phyloP scores from a whole-genome alignment of 2,888 invertebrate genomes.

The Morpho achilles region DNA sequence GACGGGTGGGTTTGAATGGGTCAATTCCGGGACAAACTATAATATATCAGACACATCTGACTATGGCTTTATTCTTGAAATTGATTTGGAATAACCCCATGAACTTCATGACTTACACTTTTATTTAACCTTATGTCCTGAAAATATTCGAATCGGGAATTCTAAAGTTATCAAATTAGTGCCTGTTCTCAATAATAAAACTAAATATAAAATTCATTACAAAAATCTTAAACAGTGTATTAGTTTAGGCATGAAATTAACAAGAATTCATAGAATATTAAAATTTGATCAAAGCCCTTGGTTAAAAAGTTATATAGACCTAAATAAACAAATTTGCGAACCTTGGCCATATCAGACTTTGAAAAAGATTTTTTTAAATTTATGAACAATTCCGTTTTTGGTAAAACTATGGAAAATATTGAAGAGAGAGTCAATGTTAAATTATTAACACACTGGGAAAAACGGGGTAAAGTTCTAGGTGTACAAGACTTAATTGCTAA shows the following conservation, averaged over 20 bases:
- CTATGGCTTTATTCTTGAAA: constrained; percentile 36
- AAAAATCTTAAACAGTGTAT: constrained; percentile 32
- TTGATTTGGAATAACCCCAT: constrained; percentile 35
- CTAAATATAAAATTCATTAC: constrained; percentile 28
- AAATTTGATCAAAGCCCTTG: constrained; percentile 46
- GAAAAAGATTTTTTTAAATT: constrained; percentile 51
- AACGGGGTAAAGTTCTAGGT: constrained; percentile 31
- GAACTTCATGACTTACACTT: constrained; percentile 33
- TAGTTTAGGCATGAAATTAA: constrained; percentile 25
- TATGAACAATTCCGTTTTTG: constrained; percentile 48
- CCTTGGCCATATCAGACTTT: constrained; percentile 37
- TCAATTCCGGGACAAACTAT: constrained; percentile 14
- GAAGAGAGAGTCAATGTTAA: constrained; percentile 39
- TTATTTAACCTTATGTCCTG: constrained; percentile 32
- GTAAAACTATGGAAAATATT: constrained; percentile 46
- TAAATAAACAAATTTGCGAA: constrained; percentile 45
- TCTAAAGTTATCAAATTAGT: constrained; percentile 21
- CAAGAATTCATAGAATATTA: constrained; percentile 36
- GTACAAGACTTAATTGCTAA: constrained; percentile 31
- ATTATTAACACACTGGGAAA: constrained; percentile 39
- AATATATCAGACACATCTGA: constrained; percentile 22
- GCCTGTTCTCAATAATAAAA: constrained; percentile 25
- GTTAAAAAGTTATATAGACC: constrained; percentile 45
- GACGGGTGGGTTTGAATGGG: constrained; percentile 33
- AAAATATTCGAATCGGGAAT: constrained; percentile 20